Evolutionary conservation across 53 echinoderm and acorn worm genomes (phyloP).

Genomic region (Actinopyga echinites): DNA sequence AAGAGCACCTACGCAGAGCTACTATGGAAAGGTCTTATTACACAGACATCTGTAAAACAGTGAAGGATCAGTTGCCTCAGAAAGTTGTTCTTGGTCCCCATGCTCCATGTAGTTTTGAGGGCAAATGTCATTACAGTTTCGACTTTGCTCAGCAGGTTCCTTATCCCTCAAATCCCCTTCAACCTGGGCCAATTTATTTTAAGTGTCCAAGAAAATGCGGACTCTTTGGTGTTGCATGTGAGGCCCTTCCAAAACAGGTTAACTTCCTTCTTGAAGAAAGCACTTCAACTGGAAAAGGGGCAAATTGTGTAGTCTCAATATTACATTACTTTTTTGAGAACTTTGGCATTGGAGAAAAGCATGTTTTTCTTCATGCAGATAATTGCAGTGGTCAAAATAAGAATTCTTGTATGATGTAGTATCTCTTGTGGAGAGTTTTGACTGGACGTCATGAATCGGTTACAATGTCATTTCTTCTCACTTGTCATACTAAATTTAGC

Average conservation of each 20-base stretch:
- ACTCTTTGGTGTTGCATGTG: neutral
- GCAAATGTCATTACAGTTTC: neutral
- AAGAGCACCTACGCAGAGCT: conserved; percentile 11
- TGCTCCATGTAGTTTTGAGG: neutral
- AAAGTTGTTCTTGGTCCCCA: neutral
- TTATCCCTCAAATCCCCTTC: neutral
- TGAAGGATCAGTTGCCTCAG: conserved; percentile 7
- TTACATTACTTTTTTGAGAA: conserved; percentile 50
- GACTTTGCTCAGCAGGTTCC: neutral
- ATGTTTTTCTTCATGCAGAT: conserved; percentile 41
- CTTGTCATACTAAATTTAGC: conserved; percentile 64
- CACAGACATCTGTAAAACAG: neutral
- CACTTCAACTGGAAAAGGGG: conserved; percentile 38
- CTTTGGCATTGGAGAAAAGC: conserved; percentile 45
- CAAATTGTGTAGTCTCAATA: conserved; percentile 39
- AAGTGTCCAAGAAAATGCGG: neutral
- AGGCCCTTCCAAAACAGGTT: conserved; percentile 3
- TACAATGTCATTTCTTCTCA: conserved; percentile 24
- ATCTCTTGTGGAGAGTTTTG: conserved; percentile 50
- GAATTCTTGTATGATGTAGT: conserved; percentile 24
- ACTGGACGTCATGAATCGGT: conserved; percentile 43
- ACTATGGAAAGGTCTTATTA: conserved; percentile 26
- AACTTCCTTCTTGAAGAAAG: conserved; percentile 59
- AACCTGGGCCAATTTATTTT: neutral
- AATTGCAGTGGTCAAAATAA: conserved; percentile 56